Evolutionary conservation across 2,113 vertebrate genomes (phyloP).

Genomic region (Cinclus cinclus): DNA sequence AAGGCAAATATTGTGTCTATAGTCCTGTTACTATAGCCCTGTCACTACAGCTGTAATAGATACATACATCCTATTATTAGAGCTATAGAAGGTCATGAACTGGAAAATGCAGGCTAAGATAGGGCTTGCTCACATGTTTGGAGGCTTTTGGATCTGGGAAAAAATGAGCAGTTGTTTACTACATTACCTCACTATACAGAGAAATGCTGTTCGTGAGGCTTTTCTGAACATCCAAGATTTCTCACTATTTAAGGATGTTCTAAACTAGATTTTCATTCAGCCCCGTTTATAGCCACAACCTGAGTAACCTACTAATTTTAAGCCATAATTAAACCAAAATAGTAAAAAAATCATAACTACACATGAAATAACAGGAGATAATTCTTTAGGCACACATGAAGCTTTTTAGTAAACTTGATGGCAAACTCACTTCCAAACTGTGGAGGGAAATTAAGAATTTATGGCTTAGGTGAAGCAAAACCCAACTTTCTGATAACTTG

Average conservation of each 20-base stretch:
- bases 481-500: constrained; percentile 7
- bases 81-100: neutral
- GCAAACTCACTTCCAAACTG: neutral
- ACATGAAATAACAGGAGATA: neutral
- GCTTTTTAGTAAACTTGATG: neutral
- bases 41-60: neutral
- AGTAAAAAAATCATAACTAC: neutral
- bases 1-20: neutral
- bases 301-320: neutral
- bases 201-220: neutral
- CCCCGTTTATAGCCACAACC: neutral
- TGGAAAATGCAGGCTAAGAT: neutral
- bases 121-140: neutral
- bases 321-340: neutral
- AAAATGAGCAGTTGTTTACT: neutral
- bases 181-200: neutral
- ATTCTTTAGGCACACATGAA: neutral
- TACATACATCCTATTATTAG: neutral
- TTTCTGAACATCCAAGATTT: neutral
- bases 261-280: neutral
- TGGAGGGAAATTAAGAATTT: neutral
- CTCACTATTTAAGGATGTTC: neutral
- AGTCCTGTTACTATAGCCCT: neutral
- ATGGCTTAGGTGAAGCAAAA: neutral
- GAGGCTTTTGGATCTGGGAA: neutral